Percentiles rank a stretch among this genome's conserved stretches.
Conservation (phyloP, 1,140 invertebrate genomes). For the Eriosoma lanigerum region DNA sequence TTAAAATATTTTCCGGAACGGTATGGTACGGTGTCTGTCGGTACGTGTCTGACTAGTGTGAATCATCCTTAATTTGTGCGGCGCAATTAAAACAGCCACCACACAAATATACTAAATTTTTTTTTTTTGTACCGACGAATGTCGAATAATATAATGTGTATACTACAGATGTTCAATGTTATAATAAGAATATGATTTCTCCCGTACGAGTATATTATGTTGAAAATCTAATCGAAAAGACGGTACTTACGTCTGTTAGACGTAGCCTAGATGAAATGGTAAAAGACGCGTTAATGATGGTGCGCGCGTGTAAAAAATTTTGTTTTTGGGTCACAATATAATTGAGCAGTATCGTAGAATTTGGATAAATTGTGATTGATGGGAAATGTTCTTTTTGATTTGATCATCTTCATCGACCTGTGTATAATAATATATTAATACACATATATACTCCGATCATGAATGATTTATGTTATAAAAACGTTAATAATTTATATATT, state of each 20-base stretch:
- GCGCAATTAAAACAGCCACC: slow-evolving; percentile 40
- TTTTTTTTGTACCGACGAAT: slow-evolving; percentile 41
- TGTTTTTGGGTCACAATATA: neutral
- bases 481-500: too few relatives aligned
- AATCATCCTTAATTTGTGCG: slow-evolving; percentile 47
- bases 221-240: neutral
- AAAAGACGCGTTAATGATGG: slow-evolving; percentile 16
- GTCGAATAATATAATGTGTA: neutral
- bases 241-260: neutral
- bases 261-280: too few relatives aligned
- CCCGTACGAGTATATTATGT: neutral
- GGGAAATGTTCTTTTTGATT: slow-evolving; percentile 26
- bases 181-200: neutral
- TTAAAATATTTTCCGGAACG: too few relatives aligned
- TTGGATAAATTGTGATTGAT: slow-evolving; percentile 20
- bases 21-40: too few relatives aligned
- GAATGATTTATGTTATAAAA: too few relatives aligned
- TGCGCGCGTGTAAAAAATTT: neutral
- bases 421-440: too few relatives aligned
- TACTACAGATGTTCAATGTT: slow-evolving; percentile 45
- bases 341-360: slow-evolving; percentile 14
- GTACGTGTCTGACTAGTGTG: too few relatives aligned
- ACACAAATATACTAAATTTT: slow-evolving; percentile 10
- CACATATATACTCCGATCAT: too few relatives aligned
- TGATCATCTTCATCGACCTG: neutral